These are phyloP conservation scores for Troides helena DNA, from an alignment of 2,888 invertebrate genomes.

Conservation along the genomic window DNA sequence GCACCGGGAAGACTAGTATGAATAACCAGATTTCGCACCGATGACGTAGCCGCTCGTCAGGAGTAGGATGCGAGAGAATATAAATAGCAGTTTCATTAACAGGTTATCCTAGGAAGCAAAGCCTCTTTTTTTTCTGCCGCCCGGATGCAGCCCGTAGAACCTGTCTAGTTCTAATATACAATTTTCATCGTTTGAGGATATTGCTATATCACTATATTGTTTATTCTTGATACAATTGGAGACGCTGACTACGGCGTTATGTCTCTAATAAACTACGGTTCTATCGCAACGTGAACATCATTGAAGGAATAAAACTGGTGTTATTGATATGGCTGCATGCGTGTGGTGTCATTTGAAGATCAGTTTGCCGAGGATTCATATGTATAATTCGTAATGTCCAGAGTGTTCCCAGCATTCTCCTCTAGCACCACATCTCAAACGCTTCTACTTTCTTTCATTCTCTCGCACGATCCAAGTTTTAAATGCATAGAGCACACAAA, in stretches of 20 bases:
- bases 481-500: too few relatives aligned
- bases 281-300: background rate
- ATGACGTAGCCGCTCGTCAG: constrained; percentile 24
- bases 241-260: background rate
- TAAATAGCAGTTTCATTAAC: constrained; percentile 29
- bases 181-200: constrained; percentile 25
- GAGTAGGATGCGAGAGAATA: constrained; percentile 25
- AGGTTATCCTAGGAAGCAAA: constrained; percentile 27
- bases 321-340: background rate
- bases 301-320: background rate
- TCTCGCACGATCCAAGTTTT: too few relatives aligned
- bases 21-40: constrained; percentile 21
- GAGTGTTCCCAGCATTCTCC: too few relatives aligned
- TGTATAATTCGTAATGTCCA: too few relatives aligned
- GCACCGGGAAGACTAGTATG: constrained; percentile 12
- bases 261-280: background rate
- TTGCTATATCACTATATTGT: constrained; percentile 14
- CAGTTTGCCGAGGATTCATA: too few relatives aligned
- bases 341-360: too few relatives aligned
- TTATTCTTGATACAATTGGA: constrained; percentile 12
- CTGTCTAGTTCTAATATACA: constrained; percentile 6
- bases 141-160: constrained; percentile 26
- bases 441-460: too few relatives aligned
- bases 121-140: constrained; percentile 15
- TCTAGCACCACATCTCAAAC: too few relatives aligned